phyloP scores from a whole-genome alignment of 2,113 vertebrate species.

The Capricornis sumatraensis region DNA sequence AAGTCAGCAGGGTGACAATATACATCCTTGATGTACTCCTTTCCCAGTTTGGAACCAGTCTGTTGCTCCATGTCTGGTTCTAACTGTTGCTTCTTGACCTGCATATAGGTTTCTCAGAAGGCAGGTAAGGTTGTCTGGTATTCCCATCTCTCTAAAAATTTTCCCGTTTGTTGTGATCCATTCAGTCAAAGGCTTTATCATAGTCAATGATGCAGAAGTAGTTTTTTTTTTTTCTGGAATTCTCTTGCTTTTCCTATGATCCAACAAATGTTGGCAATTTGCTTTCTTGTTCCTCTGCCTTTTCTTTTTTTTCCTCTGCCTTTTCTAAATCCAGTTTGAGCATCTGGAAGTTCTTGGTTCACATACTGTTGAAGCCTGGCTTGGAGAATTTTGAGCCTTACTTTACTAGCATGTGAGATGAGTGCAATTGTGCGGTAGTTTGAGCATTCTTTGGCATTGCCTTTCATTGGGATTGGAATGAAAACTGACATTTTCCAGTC shows the following conservation, averaged over 20 bases:
- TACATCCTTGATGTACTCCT: background rate
- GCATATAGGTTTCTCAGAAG: background rate
- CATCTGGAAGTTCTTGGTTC: background rate
- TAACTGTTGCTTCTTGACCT: background rate
- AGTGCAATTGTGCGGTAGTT: background rate
- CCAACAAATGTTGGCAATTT: background rate
- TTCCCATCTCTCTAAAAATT: background rate
- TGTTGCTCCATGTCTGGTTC: background rate
- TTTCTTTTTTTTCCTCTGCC: background rate
- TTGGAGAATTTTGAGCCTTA: background rate
- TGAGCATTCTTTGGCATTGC: background rate
- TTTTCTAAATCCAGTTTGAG: background rate
- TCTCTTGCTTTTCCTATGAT: background rate
- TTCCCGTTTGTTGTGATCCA: background rate
- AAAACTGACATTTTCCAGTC: background rate
- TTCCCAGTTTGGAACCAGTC: background rate
- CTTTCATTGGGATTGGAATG: background rate
- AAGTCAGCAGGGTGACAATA: background rate
- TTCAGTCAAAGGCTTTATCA: background rate
- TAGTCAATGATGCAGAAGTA: background rate
- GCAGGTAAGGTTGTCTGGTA: background rate
- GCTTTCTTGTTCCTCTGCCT: background rate
- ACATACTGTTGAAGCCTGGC: background rate
- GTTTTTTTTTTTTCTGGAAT: background rate
- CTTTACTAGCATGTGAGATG: background rate